Base-by-base conservation (phyloP, 2,113 vertebrate species). In the Egretta garzetta region DNA sequence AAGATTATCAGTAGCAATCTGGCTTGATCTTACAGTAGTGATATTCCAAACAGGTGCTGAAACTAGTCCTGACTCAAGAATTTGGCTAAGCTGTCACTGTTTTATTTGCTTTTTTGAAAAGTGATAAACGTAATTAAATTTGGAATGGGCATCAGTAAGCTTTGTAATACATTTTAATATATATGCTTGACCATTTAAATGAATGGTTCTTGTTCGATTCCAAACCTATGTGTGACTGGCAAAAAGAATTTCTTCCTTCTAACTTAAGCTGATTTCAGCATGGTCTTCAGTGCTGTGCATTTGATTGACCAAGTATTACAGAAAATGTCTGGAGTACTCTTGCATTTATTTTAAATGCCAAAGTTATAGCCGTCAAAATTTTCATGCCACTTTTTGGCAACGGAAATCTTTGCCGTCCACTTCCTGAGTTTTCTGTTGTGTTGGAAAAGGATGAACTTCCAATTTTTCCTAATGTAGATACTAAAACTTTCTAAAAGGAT, bases 41-140 rank as follows among this genome's bases (percentile, higher is more conserved):
- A 49, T 96, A 43, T 45, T 86, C 70, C 82, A 76, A 95, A 90
- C 24, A 94, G 81, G 89, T 95, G 93, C 94, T 94, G 89, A 96
- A 75, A 95, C 81, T 86, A 81, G 28, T 86, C 75, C 70, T 95
- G 62, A 12, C 6, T 63, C 75, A 52, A 88, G 75, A 88, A 47
- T 56, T 92, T 89, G 91, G 58, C 83, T 81, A 49, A 93, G 60
- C 81, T 94, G 27, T 72, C 37, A 52, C 92, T 96, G 72, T 79
- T 86, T 71, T 68, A 93, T 35, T 55, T 73, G 50, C 93, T 84
- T 67, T 96, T 84, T 95, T 92, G 27, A 67, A 77, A 80, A 77
- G 32, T 14, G 35, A 64, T 80, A 71, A 92, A 24, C 52, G 41
- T 43, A 43, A 43, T 32, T 88, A 68, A 55, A 39, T 91, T 94